Base-by-base conservation (phyloP, 2,888 invertebrate genomes). In the Drosophila neonasuta region DNA sequence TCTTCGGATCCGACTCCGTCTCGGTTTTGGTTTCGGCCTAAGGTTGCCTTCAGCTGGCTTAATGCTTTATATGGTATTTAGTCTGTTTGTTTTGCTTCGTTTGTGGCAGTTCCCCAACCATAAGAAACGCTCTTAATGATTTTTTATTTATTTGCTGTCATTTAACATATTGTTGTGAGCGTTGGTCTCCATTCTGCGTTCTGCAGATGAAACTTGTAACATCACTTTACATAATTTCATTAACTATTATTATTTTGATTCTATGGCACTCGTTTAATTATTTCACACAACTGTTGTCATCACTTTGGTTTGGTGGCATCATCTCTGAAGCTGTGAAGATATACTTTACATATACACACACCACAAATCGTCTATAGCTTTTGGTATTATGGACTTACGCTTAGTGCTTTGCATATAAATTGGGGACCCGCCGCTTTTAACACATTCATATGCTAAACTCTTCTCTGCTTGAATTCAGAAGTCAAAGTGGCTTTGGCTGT, bases 251-350 rank as follows among this genome's bases (percentile, higher is more conserved):
- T 45, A 74, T 71, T 68, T 72, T 58, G 64, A 54, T 74, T 80
- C 79, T 75, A 79, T 71, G 83, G 65, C 75, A 66, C 64, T 65
- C 79, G 70, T 83, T 87, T 83, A 87, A 83, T 87, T 83, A 87
- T 58, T 48, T 34, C 11, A 49, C 41, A 9, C 15, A 36, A 39
- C 56, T 54, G 46, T 42, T 71, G 67, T 68, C 73, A 68, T 68
- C 78, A 44, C 55, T 24, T 13, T 65, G 80, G 69, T 24, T 13
- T 65, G 80, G 73, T 78, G 80, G 78, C 79, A 80, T 79, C 80
- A 80, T 79, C 80, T 83, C 77, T 74, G 52, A 42, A 32, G 4
- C n/a, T 30, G 1, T 46, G 1, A 1, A 32, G 17, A 13, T 32
- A 20, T 13, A 42, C 42, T 24, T 24, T 24, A 24, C 24, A 24